A percentile compares a stretch with the other conserved stretches of the same genome.
phyloP scores from a whole-genome alignment of 2,888 invertebrate species.

The Alentia gelatinosa region DNA sequence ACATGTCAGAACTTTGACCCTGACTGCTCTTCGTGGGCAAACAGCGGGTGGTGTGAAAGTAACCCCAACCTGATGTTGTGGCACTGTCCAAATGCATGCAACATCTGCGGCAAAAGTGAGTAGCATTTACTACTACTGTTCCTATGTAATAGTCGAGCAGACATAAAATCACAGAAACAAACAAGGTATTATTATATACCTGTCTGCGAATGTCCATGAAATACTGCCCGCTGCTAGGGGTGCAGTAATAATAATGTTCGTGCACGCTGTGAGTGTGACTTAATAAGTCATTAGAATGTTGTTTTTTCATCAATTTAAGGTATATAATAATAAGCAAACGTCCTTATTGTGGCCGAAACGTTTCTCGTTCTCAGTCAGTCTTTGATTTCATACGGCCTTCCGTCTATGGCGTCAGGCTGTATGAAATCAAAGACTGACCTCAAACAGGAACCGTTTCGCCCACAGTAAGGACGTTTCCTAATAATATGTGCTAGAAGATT shows the following conservation, averaged over 20 bases:
- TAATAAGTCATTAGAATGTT: neutral
- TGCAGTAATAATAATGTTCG: too few species aligned
- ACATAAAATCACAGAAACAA: neutral
- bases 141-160: neutral
- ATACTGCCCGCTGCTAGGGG: too few species aligned
- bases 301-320: neutral
- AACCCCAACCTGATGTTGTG: slow-evolving; percentile 26
- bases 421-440: too few species aligned
- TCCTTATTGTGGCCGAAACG: too few species aligned
- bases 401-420: too few species aligned
- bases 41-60: neutral
- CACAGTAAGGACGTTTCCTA: neutral
- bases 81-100: slow-evolving; percentile 15
- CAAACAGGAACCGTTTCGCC: neutral
- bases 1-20: slow-evolving; percentile 16
- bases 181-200: neutral
- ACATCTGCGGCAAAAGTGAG: neutral
- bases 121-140: neutral
- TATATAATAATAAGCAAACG: neutral
- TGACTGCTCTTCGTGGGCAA: neutral
- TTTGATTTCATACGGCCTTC: too few species aligned
- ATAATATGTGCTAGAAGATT: neutral
- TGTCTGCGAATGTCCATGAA: neutral
- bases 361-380: too few species aligned
- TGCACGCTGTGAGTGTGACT: too few species aligned